Base-by-base conservation (phyloP, 30 jellyfish, hydroid and myxozoan genomes). In the Aurelia aurita region DNA sequence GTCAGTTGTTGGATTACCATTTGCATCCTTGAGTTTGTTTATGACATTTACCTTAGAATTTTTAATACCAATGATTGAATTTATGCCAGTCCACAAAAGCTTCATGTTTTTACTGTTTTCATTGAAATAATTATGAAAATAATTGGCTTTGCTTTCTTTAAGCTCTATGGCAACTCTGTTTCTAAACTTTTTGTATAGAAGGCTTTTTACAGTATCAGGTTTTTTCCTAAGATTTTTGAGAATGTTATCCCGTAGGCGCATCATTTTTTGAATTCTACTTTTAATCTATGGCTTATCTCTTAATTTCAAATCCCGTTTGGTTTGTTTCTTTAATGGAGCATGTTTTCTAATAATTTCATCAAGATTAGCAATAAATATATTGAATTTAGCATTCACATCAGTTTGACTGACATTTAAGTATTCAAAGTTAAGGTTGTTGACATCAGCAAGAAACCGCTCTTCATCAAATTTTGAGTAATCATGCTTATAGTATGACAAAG, bases 381-480 rank as follows among this genome's bases (percentile, higher is more conserved):
- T 77, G 58, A 77, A 77, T 57, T 25, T 77, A 11, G 65, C 73
- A 77, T 77, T 77, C 20, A 77, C 72, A 43, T 77, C 78, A 61
- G 32, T 58, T 21, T 54, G 58, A n/a, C 26, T 16, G 65, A 26
- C 88, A 77, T 54, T 77, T 64, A 77, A 58, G 62, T 54, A 77
- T 34, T 54, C 80, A 58, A 77, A 59, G 23, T 77, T 77, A 58
- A 58, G 79, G 72, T 59, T 58, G 80, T 57, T 77, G 31, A 77
- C 57, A 57, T 77, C 79, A 21, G 62, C 63, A 57, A 55, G 62
- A 77, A 47, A 74, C n/a, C 35, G 21, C 45, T 35, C 88, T 58
- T 77, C 51, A 43, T 77, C 80, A 55, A 77, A 77, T 77, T 61
- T 77, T 59, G 80, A 77, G 39, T 77, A 77, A 32, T 61, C 88